Percentiles rank a stretch among this genome's conserved stretches.
These are phyloP conservation scores for Melanerpes formicivorus DNA, from an alignment of 2,113 vertebrate species.

Conservation along the genomic window DNA sequence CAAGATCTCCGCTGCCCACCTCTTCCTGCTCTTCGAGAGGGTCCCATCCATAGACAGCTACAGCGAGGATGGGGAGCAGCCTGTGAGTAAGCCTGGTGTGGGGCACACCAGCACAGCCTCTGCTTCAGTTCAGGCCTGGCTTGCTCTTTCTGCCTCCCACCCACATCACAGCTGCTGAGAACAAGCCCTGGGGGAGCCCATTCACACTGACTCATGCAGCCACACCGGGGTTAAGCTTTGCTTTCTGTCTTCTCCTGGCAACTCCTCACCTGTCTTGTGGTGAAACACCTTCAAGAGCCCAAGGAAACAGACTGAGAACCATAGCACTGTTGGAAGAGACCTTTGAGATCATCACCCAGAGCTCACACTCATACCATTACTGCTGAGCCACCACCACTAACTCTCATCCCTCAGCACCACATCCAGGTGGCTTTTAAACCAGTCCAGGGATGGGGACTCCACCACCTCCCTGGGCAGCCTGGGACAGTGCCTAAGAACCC, in stretches of 20 bases:
- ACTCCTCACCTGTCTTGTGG: background rate
- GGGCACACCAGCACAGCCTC: background rate
- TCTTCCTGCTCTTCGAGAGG: conserved; percentile 82
- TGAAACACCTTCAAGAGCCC: background rate
- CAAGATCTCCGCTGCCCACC: conserved; percentile 83
- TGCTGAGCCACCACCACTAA: too few relatives aligned
- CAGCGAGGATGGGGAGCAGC: conserved; percentile 77
- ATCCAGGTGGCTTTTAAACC: too few relatives aligned
- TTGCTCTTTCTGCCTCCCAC: background rate
- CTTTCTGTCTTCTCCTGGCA: background rate
- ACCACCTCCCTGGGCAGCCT: too few relatives aligned
- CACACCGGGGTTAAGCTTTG: background rate
- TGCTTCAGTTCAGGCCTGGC: background rate
- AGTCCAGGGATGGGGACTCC: too few relatives aligned
- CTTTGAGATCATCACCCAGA: too few relatives aligned
- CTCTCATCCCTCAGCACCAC: too few relatives aligned
- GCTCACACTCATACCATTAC: too few relatives aligned
- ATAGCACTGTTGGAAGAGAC: too few relatives aligned
- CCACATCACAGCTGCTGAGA: background rate
- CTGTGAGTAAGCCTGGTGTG: conserved; percentile 59
- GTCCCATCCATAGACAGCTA: conserved; percentile 82
- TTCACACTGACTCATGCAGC: background rate
- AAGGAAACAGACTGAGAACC: background rate
- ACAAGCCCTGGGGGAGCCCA: background rate
- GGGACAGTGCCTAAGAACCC: too few relatives aligned